Percentiles rank a stretch among this genome's conserved stretches.
Conservation (phyloP, 2,113 vertebrate species). For the Vimba vimba region DNA sequence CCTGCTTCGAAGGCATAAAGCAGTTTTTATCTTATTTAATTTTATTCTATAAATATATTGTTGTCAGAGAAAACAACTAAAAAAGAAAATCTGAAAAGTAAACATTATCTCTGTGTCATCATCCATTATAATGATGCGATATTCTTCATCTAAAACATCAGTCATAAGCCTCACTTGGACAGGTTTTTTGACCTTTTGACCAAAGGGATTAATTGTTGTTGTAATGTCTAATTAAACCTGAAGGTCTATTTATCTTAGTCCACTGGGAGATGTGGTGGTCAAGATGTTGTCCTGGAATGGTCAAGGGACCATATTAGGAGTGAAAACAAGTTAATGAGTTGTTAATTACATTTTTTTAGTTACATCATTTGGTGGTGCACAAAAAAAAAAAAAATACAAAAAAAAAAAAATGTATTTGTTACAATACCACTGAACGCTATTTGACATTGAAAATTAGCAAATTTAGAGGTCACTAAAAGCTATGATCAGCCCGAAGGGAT, state of each 20-base stretch:
- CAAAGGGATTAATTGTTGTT: conserved; percentile 25
- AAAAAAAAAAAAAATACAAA: too few relatives aligned
- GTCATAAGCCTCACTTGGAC: not conserved
- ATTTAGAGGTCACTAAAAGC: not conserved
- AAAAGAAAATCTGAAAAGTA: too few relatives aligned
- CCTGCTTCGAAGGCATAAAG: too few relatives aligned
- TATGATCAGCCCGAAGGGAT: too few relatives aligned
- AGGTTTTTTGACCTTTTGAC: conserved; percentile 39
- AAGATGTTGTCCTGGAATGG: not conserved
- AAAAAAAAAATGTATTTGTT: not conserved
- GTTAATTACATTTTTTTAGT: conserved; percentile 19
- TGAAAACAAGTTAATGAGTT: conserved; percentile 3
- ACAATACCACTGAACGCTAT: not conserved
- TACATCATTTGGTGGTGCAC: not conserved
- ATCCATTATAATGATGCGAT: not conserved
- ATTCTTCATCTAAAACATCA: not conserved
- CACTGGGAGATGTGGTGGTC: conserved; percentile 16
- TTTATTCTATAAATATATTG: too few relatives aligned
- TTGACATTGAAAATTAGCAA: not conserved
- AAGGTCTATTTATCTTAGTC: not conserved
- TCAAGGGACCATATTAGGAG: conserved; percentile 5
- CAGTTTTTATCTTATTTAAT: too few relatives aligned
- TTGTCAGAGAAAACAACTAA: not conserved
- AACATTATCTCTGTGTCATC: not conserved
- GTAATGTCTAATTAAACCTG: not conserved